Conservation (phyloP, 1,140 invertebrate species). For the Drosophila quadrilineata region DNA sequence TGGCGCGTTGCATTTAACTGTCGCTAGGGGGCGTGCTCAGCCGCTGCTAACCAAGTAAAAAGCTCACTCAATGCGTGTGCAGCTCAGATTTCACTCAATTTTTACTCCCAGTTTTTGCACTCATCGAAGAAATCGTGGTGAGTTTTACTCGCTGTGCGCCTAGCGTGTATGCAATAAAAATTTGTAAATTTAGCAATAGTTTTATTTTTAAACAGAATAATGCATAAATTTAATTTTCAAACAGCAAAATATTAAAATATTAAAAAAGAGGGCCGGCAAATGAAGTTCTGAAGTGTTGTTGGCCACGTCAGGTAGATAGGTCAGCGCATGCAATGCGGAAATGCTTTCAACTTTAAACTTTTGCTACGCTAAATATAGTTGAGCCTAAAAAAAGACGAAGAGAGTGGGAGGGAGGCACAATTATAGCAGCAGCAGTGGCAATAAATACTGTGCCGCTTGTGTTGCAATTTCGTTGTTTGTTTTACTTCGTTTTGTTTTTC, state of each 20-base stretch:
- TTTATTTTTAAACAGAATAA: too few species aligned
- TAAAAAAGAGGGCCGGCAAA: too few species aligned
- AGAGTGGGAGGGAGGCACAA: slow-evolving; percentile 13
- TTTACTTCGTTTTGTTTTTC: too few species aligned
- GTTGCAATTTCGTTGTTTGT: slow-evolving; percentile 26
- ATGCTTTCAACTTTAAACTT: slow-evolving; percentile 58
- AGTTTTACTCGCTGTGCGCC: slow-evolving; percentile 32
- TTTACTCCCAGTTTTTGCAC: background rate
- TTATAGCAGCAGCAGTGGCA: too few species aligned
- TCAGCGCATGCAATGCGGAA: slow-evolving; percentile 16
- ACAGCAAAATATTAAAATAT: too few species aligned
- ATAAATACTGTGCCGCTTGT: slow-evolving; percentile 46
- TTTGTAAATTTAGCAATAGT: slow-evolving; percentile 68
- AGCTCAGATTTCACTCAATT: slow-evolving; percentile 27
- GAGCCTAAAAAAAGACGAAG: slow-evolving; percentile 38
- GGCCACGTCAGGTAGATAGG: slow-evolving; percentile 50
- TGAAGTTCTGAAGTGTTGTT: too few species aligned
- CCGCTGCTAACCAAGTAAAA: background rate
- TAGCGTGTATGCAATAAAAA: slow-evolving; percentile 48
- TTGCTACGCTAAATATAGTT: slow-evolving; percentile 50
- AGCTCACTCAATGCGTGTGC: slow-evolving; percentile 14
- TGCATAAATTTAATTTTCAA: slow-evolving; percentile 77
- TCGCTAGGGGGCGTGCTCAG: slow-evolving; percentile 57
- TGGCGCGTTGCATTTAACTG: slow-evolving; percentile 33
- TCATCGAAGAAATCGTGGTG: slow-evolving; percentile 6